A percentile compares a stretch with the other conserved stretches of the same genome.
These are phyloP conservation scores for Sciurus vulgaris DNA, from an alignment of 2,797 vertebrate species.

Conservation along the genomic window DNA sequence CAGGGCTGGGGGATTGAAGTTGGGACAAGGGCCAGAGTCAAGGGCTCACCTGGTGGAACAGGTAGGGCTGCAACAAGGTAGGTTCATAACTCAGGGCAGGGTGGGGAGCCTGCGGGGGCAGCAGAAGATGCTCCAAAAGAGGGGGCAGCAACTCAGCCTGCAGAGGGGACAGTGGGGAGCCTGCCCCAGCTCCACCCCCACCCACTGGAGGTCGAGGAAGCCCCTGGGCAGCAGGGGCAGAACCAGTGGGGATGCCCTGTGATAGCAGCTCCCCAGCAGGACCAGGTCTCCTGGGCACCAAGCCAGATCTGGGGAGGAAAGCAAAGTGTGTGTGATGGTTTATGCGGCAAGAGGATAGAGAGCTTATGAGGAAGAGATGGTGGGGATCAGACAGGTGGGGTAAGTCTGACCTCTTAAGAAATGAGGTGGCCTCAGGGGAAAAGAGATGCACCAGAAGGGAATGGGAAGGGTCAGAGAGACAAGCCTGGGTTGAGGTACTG, in stretches of 20 bases:
- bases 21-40: neutral
- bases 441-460: neutral
- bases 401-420: constrained; percentile 14
- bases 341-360: neutral
- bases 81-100: constrained; percentile 89
- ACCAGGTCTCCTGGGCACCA: constrained; percentile 73
- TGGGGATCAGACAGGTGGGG: neutral
- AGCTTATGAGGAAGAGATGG: neutral
- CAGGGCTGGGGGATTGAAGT: too few relatives aligned
- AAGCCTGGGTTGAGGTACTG: neutral
- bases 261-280: constrained; percentile 69
- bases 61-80: constrained; percentile 92
- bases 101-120: constrained; percentile 89
- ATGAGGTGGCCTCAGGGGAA: neutral
- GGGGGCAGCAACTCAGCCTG: constrained; percentile 87
- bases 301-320: constrained; percentile 75
- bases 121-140: constrained; percentile 94
- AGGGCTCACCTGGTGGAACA: constrained; percentile 92
- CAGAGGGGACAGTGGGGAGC: constrained; percentile 70
- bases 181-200: constrained; percentile 27
- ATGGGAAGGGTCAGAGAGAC: neutral
- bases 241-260: constrained; percentile 64
- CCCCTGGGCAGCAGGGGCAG: constrained; percentile 61
- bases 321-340: constrained; percentile 24
- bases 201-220: constrained; percentile 57